Conservation (phyloP, 1,140 invertebrate genomes). For the Pogonognathellus flavescens region DNA sequence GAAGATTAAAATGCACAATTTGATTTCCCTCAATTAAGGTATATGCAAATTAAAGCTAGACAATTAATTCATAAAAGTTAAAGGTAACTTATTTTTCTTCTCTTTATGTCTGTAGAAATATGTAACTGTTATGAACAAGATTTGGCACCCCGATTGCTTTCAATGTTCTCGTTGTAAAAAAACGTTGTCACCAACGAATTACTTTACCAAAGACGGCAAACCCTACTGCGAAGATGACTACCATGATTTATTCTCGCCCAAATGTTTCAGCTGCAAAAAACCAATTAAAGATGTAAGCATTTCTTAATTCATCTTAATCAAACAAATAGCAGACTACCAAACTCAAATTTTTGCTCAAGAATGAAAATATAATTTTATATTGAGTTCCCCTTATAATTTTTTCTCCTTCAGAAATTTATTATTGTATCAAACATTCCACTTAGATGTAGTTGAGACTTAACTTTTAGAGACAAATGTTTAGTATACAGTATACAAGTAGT, state of each 20-base stretch:
- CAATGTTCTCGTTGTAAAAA: slow-evolving; percentile 72
- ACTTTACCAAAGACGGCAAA: slow-evolving; percentile 76
- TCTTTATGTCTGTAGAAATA: slow-evolving; percentile 49
- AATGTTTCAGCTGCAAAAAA: slow-evolving; percentile 61
- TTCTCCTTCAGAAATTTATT: too few relatives aligned
- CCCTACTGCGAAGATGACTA: slow-evolving; percentile 75
- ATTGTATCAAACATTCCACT: too few relatives aligned
- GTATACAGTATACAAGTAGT: too few relatives aligned
- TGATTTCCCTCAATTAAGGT: too few relatives aligned
- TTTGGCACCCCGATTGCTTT: slow-evolving; percentile 86
- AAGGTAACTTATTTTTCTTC: neutral
- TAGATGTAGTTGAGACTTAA: too few relatives aligned
- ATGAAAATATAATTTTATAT: too few relatives aligned
- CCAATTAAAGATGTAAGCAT: slow-evolving; percentile 72
- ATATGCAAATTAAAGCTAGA: too few relatives aligned
- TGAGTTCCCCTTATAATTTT: too few relatives aligned
- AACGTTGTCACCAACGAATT: slow-evolving; percentile 76
- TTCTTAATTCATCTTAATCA: neutral
- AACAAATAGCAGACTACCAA: too few relatives aligned
- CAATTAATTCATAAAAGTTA: too few relatives aligned
- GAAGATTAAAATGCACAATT: neutral
- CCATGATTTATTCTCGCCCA: slow-evolving; percentile 62
- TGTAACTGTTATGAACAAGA: slow-evolving; percentile 72
- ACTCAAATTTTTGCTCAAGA: too few relatives aligned
- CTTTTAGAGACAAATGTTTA: too few relatives aligned